Evolutionary conservation across 2,888 invertebrate genomes (phyloP).

Genomic region (Drosophila prolongata): DNA sequence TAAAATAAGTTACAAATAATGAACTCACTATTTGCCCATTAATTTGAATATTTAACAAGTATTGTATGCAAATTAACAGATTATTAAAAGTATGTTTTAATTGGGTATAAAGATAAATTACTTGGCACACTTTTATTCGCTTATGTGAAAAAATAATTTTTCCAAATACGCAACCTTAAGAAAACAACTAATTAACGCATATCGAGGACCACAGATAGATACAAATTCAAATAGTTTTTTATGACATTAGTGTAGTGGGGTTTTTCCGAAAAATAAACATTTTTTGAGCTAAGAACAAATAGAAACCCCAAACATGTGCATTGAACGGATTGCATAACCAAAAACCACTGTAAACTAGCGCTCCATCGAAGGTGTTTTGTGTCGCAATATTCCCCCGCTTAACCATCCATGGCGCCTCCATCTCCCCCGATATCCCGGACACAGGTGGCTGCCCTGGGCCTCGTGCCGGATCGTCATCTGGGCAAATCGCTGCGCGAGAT

Average conservation of each 20-base stretch:
- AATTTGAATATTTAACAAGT: constrained; percentile 6
- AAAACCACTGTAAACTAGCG: not conserved
- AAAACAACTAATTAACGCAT: too few relatives aligned
- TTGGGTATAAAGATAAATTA: not conserved
- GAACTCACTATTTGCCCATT: constrained; percentile 3
- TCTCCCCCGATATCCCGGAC: constrained; percentile 5
- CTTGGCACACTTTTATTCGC: not conserved
- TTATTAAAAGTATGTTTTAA: not conserved
- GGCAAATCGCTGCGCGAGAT: constrained; percentile 94
- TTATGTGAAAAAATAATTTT: not conserved
- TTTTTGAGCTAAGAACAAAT: too few relatives aligned
- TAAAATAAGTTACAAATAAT: not conserved
- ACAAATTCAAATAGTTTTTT: too few relatives aligned
- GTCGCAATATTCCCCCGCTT: not conserved
- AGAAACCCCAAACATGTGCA: not conserved
- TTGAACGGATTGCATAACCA: too few relatives aligned
- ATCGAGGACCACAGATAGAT: too few relatives aligned
- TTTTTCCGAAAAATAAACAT: too few relatives aligned
- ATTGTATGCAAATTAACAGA: constrained; percentile 2
- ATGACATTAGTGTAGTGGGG: too few relatives aligned
- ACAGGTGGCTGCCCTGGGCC: constrained; percentile 92
- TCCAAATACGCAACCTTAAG: too few relatives aligned
- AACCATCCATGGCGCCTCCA: constrained; percentile 6
- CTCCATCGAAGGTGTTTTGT: not conserved
- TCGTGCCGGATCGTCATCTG: constrained; percentile 94